Conservation (phyloP, 2,888 invertebrate species). For the Brassicogethes aeneus region DNA sequence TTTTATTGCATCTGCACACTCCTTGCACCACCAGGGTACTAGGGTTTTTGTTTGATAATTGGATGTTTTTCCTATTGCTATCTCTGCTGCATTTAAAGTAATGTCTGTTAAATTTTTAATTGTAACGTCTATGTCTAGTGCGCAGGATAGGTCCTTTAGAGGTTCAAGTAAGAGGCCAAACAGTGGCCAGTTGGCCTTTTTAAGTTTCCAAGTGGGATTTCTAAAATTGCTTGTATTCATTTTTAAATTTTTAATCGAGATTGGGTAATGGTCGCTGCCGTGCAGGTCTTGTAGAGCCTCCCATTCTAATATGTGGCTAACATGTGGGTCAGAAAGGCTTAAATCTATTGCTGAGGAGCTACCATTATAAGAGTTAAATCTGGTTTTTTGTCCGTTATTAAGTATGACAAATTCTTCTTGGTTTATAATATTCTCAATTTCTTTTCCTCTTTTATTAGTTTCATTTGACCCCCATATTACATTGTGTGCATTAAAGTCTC, state of each 20-base stretch:
- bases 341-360: background rate
- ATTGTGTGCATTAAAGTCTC: conserved; percentile 18
- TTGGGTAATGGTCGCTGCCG: conserved; percentile 5
- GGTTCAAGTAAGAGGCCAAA: background rate
- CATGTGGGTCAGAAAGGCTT: background rate
- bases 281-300: background rate
- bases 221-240: too few relatives aligned
- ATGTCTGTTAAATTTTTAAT: background rate
- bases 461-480: background rate
- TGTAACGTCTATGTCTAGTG: background rate
- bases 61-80: background rate
- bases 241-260: too few relatives aligned
- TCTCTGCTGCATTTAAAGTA: background rate
- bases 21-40: conserved; percentile 9
- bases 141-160: too few relatives aligned
- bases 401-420: background rate
- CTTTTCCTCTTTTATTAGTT: background rate
- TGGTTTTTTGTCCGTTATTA: background rate
- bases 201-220: background rate
- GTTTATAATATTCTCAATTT: background rate
- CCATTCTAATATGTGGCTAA: background rate
- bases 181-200: background rate
- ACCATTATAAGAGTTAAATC: background rate
- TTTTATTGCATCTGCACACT: conserved; percentile 4
- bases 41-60: background rate